Conservation (phyloP, 2,797 vertebrate species). For the Phataginus tetradactyla region DNA sequence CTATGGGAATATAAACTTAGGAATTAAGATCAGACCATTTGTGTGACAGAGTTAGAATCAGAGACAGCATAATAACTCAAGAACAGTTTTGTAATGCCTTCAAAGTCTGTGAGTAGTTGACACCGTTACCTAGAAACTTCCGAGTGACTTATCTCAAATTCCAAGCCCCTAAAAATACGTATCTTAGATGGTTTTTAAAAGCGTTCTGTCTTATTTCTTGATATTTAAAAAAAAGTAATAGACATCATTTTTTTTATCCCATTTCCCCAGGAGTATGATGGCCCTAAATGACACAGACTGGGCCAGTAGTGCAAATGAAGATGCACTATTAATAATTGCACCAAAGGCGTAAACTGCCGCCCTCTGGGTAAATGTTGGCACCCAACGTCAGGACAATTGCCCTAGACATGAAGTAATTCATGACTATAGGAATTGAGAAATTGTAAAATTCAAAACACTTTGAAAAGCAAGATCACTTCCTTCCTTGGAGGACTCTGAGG, state of each 20-base stretch:
- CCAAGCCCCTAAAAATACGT: background rate
- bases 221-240: slow-evolving; percentile 38
- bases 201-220: background rate
- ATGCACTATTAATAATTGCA: background rate
- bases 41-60: background rate
- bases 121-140: background rate
- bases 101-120: background rate
- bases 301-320: background rate
- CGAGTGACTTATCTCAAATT: background rate
- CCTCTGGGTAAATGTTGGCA: background rate
- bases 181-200: background rate
- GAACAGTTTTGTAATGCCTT: background rate
- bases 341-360: background rate
- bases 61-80: background rate
- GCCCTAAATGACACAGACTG: background rate
- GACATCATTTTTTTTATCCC: background rate
- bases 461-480: background rate
- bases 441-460: slow-evolving; percentile 11
- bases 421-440: background rate
- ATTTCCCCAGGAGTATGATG: background rate
- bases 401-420: background rate
- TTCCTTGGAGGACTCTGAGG: background rate
- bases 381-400: background rate
- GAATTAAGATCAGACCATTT: background rate
- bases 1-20: slow-evolving; percentile 26